These are phyloP conservation scores for Acrobasis suavella DNA, from an alignment of 2,888 invertebrate genomes.

Conservation along the genomic window DNA sequence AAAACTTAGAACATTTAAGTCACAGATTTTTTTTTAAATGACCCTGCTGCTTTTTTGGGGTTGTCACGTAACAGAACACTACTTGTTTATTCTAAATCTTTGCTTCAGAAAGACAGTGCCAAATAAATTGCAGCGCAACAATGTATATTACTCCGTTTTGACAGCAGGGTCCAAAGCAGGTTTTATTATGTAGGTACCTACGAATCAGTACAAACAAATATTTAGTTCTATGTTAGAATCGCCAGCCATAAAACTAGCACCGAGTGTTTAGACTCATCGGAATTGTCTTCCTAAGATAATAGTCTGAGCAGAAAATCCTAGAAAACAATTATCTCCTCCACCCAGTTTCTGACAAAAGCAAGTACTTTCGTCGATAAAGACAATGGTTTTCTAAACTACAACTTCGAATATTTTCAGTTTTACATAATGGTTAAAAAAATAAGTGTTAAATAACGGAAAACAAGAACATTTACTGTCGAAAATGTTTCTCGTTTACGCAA, in stretches of 20 bases:
- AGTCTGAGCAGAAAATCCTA: slow-evolving; percentile 7
- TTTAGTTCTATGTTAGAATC: not conserved
- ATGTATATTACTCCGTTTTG: slow-evolving; percentile 38
- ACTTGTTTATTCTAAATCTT: no score
- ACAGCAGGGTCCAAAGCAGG: slow-evolving; percentile 16
- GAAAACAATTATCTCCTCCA: slow-evolving; percentile 8
- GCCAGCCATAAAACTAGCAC: not conserved
- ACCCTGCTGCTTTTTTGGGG: no score
- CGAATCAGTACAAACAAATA: no score
- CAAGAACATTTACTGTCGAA: no score
- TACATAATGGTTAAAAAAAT: no score
- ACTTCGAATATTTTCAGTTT: not conserved
- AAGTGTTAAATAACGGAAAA: no score
- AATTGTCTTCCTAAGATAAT: slow-evolving; percentile 13
- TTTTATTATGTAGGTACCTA: not conserved
- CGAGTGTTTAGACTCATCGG: slow-evolving; percentile 11
- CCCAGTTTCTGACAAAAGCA: slow-evolving; percentile 10
- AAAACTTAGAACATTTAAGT: no score
- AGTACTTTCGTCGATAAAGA: not conserved
- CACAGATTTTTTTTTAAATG: no score
- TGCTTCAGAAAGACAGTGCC: not conserved
- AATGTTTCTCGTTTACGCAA: no score
- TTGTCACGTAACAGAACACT: no score
- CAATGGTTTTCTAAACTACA: slow-evolving; percentile 11
- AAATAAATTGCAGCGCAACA: slow-evolving; percentile 42